Evolutionary conservation across 2,113 vertebrate species (phyloP).

Genomic region (Alaudala cheleensis): DNA sequence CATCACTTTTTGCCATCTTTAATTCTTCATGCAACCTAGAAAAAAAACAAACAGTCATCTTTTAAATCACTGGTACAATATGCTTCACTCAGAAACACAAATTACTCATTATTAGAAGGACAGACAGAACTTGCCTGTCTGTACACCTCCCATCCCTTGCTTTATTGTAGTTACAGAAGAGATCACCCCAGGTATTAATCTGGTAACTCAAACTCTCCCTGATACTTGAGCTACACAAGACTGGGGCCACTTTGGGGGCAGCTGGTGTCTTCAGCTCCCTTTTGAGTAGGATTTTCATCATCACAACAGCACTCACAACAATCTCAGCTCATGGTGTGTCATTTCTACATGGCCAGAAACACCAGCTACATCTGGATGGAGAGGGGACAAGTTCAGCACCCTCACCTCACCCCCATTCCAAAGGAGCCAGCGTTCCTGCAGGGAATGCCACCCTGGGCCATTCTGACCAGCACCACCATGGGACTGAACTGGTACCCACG

Average conservation of each 20-base stretch:
- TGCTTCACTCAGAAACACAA: background rate
- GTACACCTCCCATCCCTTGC: background rate
- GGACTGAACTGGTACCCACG: rapidly evolving
- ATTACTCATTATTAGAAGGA: background rate
- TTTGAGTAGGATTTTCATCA: background rate
- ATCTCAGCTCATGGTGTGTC: background rate
- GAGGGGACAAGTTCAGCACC: background rate
- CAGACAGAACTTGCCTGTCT: background rate
- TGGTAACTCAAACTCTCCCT: background rate
- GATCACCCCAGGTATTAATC: background rate
- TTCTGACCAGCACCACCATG: background rate
- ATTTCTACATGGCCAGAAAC: background rate
- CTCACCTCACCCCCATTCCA: background rate
- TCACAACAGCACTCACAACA: background rate
- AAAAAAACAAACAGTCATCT: background rate
- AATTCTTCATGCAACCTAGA: slow-evolving; percentile 32
- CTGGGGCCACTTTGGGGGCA: background rate
- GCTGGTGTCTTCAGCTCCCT: background rate
- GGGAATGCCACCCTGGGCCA: background rate
- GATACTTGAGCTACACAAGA: background rate
- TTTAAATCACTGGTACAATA: background rate
- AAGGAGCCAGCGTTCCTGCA: background rate
- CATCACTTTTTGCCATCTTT: slow-evolving; percentile 73
- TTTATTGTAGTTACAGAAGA: background rate
- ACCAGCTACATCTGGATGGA: background rate